A percentile compares a stretch with the other conserved stretches of the same genome.
Conservation (phyloP, 1,140 invertebrate species). For the Zaprionus camerounensis region DNA sequence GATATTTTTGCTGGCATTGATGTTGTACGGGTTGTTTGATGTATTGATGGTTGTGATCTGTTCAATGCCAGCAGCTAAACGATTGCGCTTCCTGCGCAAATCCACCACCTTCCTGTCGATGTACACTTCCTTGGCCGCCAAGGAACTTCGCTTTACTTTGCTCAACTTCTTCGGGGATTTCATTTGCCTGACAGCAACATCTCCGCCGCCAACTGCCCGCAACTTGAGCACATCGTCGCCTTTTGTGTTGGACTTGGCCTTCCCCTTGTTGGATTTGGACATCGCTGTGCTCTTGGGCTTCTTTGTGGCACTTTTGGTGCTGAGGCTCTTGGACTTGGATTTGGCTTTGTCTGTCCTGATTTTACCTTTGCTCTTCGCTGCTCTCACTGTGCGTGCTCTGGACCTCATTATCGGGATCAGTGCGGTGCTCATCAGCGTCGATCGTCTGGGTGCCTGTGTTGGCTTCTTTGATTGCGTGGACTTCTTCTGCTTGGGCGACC, state of each 20-base stretch:
- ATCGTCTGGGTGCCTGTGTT: background rate
- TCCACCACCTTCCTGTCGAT: background rate
- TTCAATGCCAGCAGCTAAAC: background rate
- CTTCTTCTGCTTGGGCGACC: background rate
- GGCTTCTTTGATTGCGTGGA: background rate
- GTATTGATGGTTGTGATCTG: background rate
- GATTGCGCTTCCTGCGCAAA: background rate
- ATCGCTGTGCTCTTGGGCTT: background rate
- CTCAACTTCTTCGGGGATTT: background rate
- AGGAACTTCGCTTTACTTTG: background rate
- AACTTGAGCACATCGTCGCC: background rate
- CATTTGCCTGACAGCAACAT: background rate
- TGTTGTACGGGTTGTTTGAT: no score
- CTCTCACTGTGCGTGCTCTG: background rate
- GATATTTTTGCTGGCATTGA: background rate
- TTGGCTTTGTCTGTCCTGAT: background rate
- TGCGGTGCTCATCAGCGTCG: background rate
- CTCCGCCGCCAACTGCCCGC: background rate
- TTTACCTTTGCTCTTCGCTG: background rate
- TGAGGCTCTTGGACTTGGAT: background rate
- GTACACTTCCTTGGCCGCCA: background rate
- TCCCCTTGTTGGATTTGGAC: background rate
- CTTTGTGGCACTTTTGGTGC: background rate
- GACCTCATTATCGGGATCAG: background rate
- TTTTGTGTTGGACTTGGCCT: background rate